phyloP scores from a whole-genome alignment of 2,888 invertebrate genomes.

The Chrysina gloriosa region DNA sequence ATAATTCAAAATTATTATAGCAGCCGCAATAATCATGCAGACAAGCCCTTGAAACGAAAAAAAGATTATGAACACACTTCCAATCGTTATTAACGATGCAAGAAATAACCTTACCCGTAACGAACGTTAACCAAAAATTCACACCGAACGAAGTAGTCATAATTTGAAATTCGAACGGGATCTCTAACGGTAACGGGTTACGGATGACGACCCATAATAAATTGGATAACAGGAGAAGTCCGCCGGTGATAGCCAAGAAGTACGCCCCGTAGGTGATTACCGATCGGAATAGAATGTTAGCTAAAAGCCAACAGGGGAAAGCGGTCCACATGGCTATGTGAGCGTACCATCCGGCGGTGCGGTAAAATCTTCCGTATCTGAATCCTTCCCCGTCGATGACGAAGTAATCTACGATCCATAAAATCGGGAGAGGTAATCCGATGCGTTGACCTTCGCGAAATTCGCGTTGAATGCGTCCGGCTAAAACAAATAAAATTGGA shows the following conservation, averaged over 20 bases:
- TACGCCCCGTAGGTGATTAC: conserved; percentile 68
- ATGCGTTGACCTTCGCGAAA: conserved; percentile 68
- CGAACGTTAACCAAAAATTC: conserved; percentile 68
- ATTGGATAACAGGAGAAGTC: conserved; percentile 67
- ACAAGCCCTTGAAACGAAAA: conserved; percentile 63
- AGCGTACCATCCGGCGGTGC: conserved; percentile 71
- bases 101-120: conserved; percentile 62
- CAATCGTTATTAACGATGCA: background rate
- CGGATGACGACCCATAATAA: conserved; percentile 66
- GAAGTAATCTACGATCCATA: conserved; percentile 73
- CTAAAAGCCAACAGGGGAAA: conserved; percentile 69
- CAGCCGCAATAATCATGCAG: conserved; percentile 63
- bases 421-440: conserved; percentile 70
- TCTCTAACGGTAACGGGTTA: conserved; percentile 66
- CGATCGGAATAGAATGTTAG: conserved; percentile 68
- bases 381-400: conserved; percentile 72
- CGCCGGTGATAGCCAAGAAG: conserved; percentile 66
- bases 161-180: conserved; percentile 66
- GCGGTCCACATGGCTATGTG: conserved; percentile 71
- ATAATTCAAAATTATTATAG: conserved; percentile 65
- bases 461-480: conserved; percentile 68
- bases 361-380: conserved; percentile 69
- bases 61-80: background rate
- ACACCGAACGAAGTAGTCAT: conserved; percentile 66
- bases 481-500: conserved; percentile 57